Evolutionary conservation across 1,140 invertebrate genomes (phyloP), one percentile per base, ranked within the genome.

Genomic region (Lethrus apterus): DNA sequence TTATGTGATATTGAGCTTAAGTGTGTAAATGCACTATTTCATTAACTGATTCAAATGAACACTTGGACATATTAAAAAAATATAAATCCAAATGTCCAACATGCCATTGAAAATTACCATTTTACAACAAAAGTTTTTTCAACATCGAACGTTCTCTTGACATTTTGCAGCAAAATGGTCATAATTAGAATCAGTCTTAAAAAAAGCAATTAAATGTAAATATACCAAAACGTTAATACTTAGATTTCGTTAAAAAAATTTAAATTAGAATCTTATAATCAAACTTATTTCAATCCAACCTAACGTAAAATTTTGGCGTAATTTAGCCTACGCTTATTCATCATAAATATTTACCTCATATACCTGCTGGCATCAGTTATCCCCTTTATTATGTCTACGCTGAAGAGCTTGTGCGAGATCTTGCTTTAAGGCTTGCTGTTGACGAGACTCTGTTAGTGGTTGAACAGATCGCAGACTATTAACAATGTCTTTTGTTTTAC

Each of bases 401-500:
- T 88, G 79, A 45, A 93, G 72, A 31, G 85, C 89, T 17, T 77
- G 77, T 4, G 86, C 87, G 41, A 98, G 73, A 66, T 96, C 91
- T 64, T 89, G 86, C 60, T 83, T 81, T 48, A 98, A 72, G 15
- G 83, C 86, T 26, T 82, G 82, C 60, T 90, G 86, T 59, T 86
- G 81, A 55, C 79, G 79, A 54, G 86, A 83, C 65, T 94, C 89
- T 11, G 84, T 80, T 20, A 95, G 69, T 1, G 88, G 82, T 60
- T 89, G 81, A 44, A 91, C 81, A 31, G 89, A 93, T 35, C 96
- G 79, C 49, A 99, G 72, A n/a, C 93, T 92, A 63, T 97, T 97
- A 10, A 99, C 92, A 64, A 99, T 98, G 70, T 98, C 93, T 67
- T 91, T 93, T 10, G 95, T 99, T 75, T 99, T 99, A 57, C 94